These are phyloP conservation scores for Gymnopithys bicolor DNA, from an alignment of 2,797 vertebrate species.

Conservation along the genomic window DNA sequence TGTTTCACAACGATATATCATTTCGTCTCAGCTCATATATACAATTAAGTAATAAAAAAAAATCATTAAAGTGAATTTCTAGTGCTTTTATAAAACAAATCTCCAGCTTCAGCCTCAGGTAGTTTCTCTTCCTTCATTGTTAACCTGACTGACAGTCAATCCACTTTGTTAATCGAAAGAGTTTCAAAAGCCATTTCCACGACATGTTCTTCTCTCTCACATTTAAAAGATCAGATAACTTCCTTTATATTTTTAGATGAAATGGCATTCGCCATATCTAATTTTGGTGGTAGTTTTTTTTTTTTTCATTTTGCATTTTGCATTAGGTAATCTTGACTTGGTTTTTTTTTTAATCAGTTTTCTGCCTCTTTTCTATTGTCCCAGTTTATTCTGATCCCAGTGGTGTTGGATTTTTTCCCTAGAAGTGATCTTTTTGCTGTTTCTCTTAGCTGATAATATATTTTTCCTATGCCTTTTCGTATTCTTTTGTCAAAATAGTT, in stretches of 20 bases:
- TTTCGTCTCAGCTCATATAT: background rate
- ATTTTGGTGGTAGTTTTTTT: background rate
- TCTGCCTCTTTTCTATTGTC: background rate
- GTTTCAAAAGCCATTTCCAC: background rate
- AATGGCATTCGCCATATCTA: background rate
- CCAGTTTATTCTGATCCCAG: background rate
- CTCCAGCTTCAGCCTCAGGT: background rate
- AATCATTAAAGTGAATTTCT: rapidly evolving
- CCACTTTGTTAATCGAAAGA: background rate
- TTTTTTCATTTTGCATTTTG: background rate
- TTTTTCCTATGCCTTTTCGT: background rate
- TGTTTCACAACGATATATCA: background rate
- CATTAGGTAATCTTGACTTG: background rate
- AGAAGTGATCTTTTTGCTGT: background rate
- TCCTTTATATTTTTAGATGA: background rate
- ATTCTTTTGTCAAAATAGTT: background rate
- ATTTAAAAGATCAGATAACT: constrained; percentile 17
- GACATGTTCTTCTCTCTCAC: background rate
- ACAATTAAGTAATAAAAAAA: background rate
- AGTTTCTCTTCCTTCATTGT: background rate
- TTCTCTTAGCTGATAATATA: background rate
- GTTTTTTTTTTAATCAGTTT: background rate
- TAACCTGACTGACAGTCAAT: background rate
- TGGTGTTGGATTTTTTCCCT: rapidly evolving
- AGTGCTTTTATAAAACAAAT: background rate